Conservation (phyloP, 2,113 vertebrate genomes). For the Sapajus apella region DNA sequence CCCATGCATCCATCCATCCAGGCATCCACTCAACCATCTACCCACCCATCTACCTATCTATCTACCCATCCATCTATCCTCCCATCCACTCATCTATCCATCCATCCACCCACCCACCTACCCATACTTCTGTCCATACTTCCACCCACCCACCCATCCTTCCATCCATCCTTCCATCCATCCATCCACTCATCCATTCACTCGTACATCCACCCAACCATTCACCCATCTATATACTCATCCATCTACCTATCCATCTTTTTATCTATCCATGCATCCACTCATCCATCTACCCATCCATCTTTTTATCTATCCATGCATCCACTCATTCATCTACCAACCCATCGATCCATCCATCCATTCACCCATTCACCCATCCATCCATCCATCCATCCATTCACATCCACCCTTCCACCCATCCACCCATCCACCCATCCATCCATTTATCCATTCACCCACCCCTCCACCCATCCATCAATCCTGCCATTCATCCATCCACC, state of each 20-base stretch:
- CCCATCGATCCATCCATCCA: accelerated
- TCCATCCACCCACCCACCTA: background rate
- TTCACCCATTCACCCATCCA: accelerated
- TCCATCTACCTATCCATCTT: too few relatives aligned
- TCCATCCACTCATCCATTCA: too few relatives aligned
- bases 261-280: too few relatives aligned
- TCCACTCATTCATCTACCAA: background rate
- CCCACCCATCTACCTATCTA: too few relatives aligned
- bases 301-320: background rate
- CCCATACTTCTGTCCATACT: too few relatives aligned
- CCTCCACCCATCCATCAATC: background rate
- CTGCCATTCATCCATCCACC: background rate
- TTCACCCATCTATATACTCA: accelerated
- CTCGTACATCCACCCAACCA: too few relatives aligned
- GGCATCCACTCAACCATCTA: too few relatives aligned
- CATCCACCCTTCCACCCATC: background rate
- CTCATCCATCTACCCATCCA: background rate
- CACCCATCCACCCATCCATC: background rate
- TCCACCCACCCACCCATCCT: background rate
- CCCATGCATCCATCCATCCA: too few relatives aligned
- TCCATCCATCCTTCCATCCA: background rate
- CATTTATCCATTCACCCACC: too few relatives aligned
- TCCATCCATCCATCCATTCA: accelerated
- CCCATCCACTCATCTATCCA: background rate
- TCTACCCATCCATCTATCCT: background rate